A percentile compares a stretch with the other conserved stretches of the same genome.
Evolutionary conservation across 2,888 invertebrate species (phyloP).

Genomic region (Epinotia nisella): DNA sequence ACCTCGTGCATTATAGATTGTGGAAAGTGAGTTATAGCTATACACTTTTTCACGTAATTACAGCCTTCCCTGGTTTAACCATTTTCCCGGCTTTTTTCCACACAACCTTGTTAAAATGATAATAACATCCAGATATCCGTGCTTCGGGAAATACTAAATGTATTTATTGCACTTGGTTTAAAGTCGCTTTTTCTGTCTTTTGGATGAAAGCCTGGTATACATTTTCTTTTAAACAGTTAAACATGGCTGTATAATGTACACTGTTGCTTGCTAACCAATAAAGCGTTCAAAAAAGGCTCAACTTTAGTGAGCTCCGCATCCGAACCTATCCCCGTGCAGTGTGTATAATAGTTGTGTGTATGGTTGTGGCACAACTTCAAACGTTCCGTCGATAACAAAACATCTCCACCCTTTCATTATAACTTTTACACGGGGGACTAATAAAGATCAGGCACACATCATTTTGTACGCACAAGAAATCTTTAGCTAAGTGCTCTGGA

Average conservation of each 20-base stretch:
- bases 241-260: too few species aligned
- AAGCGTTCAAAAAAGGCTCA: too few species aligned
- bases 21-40: conserved; percentile 16
- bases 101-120: neutral
- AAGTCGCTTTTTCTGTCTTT: neutral
- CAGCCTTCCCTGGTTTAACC: conserved; percentile 10
- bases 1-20: conserved; percentile 11
- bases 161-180: neutral
- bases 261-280: too few species aligned
- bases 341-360: conserved; percentile 7
- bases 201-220: conserved; percentile 2
- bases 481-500: conserved; percentile 9
- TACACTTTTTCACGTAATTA: conserved; percentile 12
- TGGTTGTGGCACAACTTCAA: conserved; percentile 11
- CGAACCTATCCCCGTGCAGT: conserved; percentile 4
- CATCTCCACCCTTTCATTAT: neutral
- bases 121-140: conserved; percentile 15
- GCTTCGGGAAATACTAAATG: conserved; percentile 5
- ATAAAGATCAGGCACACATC: conserved; percentile 12
- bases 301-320: neutral
- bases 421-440: conserved; percentile 7
- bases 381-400: conserved; percentile 8
- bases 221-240: conserved; percentile 20
- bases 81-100: neutral
- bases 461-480: conserved; percentile 16